Evolutionary conservation across 2,888 invertebrate genomes (phyloP).

Genomic region (Herminia tarsipennalis): DNA sequence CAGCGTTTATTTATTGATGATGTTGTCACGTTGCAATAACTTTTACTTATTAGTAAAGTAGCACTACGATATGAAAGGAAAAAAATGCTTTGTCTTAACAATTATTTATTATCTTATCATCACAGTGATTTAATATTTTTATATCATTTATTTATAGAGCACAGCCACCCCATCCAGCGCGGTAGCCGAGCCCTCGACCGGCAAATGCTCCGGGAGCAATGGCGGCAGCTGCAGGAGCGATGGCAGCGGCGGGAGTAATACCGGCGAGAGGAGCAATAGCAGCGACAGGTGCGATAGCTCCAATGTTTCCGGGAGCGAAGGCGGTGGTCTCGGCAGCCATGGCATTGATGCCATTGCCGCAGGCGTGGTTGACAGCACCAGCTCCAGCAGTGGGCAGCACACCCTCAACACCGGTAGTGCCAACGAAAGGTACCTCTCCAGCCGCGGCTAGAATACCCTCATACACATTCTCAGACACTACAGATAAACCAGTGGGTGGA

Average conservation of each 20-base stretch:
- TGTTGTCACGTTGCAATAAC: no score
- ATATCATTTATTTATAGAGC: background rate
- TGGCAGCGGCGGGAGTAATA: background rate
- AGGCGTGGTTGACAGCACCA: conserved; percentile 43
- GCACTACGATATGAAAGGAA: no score
- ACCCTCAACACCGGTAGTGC: conserved; percentile 45
- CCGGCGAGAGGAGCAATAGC: background rate
- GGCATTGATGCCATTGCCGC: conserved; percentile 40
- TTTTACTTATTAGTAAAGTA: no score
- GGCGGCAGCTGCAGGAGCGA: background rate
- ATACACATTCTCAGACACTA: conserved; percentile 17
- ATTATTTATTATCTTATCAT: no score
- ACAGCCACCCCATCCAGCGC: background rate
- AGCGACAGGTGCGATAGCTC: background rate
- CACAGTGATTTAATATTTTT: no score
- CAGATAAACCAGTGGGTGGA: conserved; percentile 8
- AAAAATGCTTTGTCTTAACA: no score
- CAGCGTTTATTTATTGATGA: no score
- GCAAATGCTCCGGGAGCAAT: background rate
- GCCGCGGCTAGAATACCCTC: conserved; percentile 33
- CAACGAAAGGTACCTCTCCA: conserved; percentile 40
- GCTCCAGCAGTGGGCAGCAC: conserved; percentile 46
- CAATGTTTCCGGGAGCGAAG: conserved; percentile 7
- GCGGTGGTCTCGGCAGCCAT: conserved; percentile 15
- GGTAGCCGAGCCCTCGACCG: background rate